Conservation (phyloP, 2,888 invertebrate species). For the Ophion obscuratus region DNA sequence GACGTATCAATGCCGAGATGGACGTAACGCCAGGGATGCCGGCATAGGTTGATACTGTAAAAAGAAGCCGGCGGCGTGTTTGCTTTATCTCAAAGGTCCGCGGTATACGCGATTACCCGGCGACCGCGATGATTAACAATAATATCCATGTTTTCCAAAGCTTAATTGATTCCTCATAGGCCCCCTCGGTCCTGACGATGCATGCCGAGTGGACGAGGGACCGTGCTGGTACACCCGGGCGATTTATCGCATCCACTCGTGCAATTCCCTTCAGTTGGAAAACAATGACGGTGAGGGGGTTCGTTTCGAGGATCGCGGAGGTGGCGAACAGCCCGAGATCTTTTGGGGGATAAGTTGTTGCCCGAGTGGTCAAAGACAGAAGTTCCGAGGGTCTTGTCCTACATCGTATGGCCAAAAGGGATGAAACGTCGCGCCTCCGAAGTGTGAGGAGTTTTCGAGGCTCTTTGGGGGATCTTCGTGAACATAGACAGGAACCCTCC, state of each 20-base stretch:
- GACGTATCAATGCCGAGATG: neutral
- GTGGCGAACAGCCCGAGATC: conserved; percentile 27
- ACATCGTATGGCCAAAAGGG: conserved; percentile 34
- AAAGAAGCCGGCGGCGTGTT: conserved; percentile 62
- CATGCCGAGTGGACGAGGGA: neutral
- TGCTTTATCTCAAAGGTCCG: conserved; percentile 43
- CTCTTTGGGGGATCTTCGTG: conserved; percentile 19
- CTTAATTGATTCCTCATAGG: conserved; percentile 54
- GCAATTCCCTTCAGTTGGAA: neutral
- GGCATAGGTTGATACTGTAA: conserved; percentile 36
- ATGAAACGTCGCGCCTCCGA: conserved; percentile 36
- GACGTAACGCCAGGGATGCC: neutral
- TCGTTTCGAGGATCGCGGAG: conserved; percentile 13
- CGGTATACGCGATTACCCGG: conserved; percentile 19
- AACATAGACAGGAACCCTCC: conserved; percentile 1
- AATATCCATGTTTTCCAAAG: conserved; percentile 63
- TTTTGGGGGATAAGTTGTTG: conserved; percentile 55
- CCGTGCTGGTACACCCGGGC: neutral
- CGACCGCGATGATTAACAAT: conserved; percentile 57
- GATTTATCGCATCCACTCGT: neutral
- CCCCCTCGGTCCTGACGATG: neutral
- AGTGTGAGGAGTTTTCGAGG: conserved; percentile 13
- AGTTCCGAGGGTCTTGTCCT: conserved; percentile 60
- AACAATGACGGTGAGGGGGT: conserved; percentile 4
- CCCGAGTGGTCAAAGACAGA: conserved; percentile 68